Conservation (phyloP, 2,888 invertebrate genomes). For the Neelides folsomi region DNA sequence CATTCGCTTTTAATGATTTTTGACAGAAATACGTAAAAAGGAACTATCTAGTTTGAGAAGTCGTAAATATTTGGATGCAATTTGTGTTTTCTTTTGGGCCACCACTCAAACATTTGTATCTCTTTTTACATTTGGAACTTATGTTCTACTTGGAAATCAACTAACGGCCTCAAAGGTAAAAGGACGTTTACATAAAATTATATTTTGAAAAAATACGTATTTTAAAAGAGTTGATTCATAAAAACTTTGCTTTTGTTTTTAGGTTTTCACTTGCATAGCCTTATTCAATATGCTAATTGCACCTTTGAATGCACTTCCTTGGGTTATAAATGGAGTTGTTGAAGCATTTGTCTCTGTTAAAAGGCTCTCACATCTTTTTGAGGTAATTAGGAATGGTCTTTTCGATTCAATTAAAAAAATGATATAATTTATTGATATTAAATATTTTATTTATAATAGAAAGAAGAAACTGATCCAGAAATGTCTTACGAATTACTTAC, state of each 20-base stretch:
- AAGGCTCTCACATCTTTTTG: conserved; percentile 66
- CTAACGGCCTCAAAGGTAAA: conserved; percentile 71
- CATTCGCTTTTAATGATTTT: neutral
- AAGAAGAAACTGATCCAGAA: conserved; percentile 18
- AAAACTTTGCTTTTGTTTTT: conserved; percentile 5
- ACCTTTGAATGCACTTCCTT: conserved; percentile 93
- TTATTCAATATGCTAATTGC: conserved; percentile 89
- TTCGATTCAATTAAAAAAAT: too few species aligned
- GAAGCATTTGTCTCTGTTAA: conserved; percentile 92
- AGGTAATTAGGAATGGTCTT: conserved; percentile 42
- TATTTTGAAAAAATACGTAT: neutral
- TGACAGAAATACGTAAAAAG: conserved; percentile 48
- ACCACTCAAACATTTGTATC: conserved; percentile 87
- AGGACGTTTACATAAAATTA: neutral
- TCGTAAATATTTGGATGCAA: conserved; percentile 88
- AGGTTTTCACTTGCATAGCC: conserved; percentile 83
- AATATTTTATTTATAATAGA: conserved; percentile 4
- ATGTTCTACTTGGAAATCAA: conserved; percentile 59
- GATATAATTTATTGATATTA: conserved; percentile 5
- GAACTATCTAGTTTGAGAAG: conserved; percentile 68
- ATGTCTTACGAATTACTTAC: conserved; percentile 12
- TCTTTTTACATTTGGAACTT: conserved; percentile 66
- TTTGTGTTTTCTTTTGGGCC: conserved; percentile 98
- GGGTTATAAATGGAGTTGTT: conserved; percentile 91
- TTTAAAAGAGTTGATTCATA: neutral